phyloP scores from a whole-genome alignment of 1,140 invertebrate genomes.

The Palaemon carinicauda region DNA sequence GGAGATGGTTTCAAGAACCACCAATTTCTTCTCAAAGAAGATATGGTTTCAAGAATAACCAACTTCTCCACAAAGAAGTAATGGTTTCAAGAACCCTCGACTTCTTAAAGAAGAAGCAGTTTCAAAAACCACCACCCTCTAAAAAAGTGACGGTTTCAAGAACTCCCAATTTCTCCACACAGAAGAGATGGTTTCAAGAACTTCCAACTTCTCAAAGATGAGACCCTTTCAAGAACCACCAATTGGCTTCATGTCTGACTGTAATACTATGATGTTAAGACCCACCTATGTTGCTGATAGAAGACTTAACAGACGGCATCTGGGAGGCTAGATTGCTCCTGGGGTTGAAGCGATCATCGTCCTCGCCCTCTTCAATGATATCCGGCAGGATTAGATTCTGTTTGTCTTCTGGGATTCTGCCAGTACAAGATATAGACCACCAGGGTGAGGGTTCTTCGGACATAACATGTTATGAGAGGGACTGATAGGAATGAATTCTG shows the following conservation, averaged over 20 bases:
- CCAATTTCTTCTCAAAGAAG: too few relatives aligned
- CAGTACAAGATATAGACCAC: not conserved
- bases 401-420: conserved; percentile 72
- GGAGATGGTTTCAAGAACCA: too few relatives aligned
- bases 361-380: conserved; percentile 71
- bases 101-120: too few relatives aligned
- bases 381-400: conserved; percentile 72
- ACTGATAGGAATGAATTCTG: too few relatives aligned
- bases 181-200: too few relatives aligned
- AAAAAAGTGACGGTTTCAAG: too few relatives aligned
- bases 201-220: not conserved
- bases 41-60: too few relatives aligned
- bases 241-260: not conserved
- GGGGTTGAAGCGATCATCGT: conserved; percentile 50
- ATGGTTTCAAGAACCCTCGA: too few relatives aligned
- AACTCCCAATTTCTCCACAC: too few relatives aligned
- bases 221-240: not conserved
- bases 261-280: not conserved
- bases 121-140: too few relatives aligned
- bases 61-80: too few relatives aligned
- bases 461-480: too few relatives aligned
- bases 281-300: conserved; percentile 21
- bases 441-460: not conserved
- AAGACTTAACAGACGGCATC: conserved; percentile 5
- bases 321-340: conserved; percentile 10